These are phyloP conservation scores for Acropternis orthonyx DNA, from an alignment of 2,797 vertebrate species.

Conservation along the genomic window DNA sequence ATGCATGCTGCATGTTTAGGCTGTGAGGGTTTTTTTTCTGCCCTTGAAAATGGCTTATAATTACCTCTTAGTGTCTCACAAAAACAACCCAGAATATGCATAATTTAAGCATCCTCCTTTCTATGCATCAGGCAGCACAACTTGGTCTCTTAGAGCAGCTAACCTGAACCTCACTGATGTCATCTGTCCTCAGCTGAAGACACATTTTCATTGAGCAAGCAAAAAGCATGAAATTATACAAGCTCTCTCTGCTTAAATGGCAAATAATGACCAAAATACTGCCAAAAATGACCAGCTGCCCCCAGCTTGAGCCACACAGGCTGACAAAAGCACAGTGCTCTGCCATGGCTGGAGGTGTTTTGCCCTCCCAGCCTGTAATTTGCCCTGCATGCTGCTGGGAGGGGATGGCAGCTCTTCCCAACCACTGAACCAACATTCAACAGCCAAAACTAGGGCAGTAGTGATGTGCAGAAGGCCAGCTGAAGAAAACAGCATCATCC, in stretches of 20 bases:
- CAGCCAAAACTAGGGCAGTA: not conserved
- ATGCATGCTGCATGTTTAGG: not conserved
- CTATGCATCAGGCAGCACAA: not conserved
- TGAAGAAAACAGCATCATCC: not conserved
- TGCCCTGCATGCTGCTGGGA: not conserved
- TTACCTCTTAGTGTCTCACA: not conserved
- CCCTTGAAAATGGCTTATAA: not conserved
- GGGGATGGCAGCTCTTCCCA: not conserved
- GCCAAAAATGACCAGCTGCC: not conserved
- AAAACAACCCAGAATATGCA: not conserved
- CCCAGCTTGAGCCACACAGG: not conserved
- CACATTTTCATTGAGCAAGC: not conserved
- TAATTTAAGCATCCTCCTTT: not conserved
- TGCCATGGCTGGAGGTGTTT: not conserved
- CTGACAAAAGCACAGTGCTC: not conserved
- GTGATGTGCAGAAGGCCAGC: not conserved
- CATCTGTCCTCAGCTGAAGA: not conserved
- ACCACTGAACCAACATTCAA: accelerated
- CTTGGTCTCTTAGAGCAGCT: not conserved
- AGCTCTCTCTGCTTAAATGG: not conserved
- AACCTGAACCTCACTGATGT: not conserved
- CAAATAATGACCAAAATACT: not conserved
- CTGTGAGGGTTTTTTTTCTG: accelerated
- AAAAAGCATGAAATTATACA: not conserved
- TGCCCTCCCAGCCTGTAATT: not conserved